These are phyloP conservation scores for Biston betularia DNA, from an alignment of 2,888 invertebrate genomes.

Conservation along the genomic window DNA sequence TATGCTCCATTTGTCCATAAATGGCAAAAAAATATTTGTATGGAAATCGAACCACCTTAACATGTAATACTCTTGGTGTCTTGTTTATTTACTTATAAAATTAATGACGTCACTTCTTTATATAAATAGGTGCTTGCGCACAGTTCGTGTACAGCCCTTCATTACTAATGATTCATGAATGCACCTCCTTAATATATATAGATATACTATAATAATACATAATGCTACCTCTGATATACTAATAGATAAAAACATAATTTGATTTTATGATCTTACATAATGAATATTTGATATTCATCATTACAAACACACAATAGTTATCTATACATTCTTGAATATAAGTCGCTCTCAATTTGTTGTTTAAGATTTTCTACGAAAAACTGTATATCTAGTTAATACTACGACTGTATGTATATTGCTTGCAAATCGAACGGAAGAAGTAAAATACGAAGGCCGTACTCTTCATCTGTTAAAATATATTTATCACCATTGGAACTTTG, in stretches of 20 bases:
- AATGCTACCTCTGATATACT: not conserved
- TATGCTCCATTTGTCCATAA: no score
- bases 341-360: not conserved
- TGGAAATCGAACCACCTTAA: no score
- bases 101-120: not conserved
- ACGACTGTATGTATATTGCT: not conserved
- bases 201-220: not conserved
- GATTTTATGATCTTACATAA: not conserved
- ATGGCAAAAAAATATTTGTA: no score
- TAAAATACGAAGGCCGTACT: not conserved
- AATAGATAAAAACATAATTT: conserved; percentile 3
- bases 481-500: conserved; percentile 9
- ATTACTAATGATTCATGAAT: conserved; percentile 3
- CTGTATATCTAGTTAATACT: no score
- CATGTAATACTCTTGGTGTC: not conserved
- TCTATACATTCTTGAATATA: not conserved
- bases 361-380: not conserved
- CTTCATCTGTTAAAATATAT: no score
- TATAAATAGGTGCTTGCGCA: not conserved
- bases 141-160: not conserved
- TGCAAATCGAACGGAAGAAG: not conserved
- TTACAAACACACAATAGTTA: not conserved
- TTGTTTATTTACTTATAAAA: not conserved
- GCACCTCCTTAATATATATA: not conserved
- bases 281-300: not conserved